phyloP scores from a whole-genome alignment of 1,140 invertebrate genomes.

The Drosophila truncata region DNA sequence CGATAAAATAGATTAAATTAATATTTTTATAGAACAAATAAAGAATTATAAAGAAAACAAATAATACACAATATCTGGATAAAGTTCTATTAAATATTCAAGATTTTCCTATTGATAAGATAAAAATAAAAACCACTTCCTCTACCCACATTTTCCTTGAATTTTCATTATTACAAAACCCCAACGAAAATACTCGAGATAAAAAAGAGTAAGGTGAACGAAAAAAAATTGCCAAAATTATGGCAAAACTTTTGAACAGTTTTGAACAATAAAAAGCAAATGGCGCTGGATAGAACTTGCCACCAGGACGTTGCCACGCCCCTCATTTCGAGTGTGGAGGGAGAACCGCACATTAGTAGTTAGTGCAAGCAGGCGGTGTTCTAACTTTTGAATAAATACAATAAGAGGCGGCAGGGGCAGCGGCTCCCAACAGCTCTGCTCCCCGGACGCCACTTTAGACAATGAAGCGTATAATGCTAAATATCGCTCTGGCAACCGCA shows the following conservation, averaged over 20 bases:
- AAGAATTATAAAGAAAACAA: no score
- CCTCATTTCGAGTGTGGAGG: conserved; percentile 24
- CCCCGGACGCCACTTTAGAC: conserved; percentile 79
- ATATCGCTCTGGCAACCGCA: conserved; percentile 75
- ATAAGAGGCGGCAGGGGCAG: conserved; percentile 34
- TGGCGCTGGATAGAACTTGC: conserved; percentile 72
- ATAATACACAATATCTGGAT: no score
- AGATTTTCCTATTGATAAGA: not conserved
- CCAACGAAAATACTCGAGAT: conserved; percentile 12
- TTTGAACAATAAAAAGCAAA: conserved; percentile 82
- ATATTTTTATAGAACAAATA: not conserved
- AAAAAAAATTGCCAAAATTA: conserved; percentile 60
- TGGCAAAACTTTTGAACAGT: conserved; percentile 78
- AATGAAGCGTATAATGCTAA: conserved; percentile 83
- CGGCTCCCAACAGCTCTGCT: conserved; percentile 24
- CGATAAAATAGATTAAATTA: not conserved
- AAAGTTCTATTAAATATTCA: no score
- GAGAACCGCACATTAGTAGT: conserved; percentile 80
- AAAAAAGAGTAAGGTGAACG: conserved; percentile 36
- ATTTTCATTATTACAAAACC: conserved; percentile 44
- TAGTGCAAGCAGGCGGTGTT: conserved; percentile 79
- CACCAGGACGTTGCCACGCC: conserved; percentile 46
- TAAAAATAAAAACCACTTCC: not conserved
- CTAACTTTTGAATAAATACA: conserved; percentile 83
- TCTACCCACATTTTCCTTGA: not conserved